A percentile compares a stretch with the other conserved stretches of the same genome.
Conservation (phyloP, 2,888 invertebrate genomes). For the Eupithecia centaureata region DNA sequence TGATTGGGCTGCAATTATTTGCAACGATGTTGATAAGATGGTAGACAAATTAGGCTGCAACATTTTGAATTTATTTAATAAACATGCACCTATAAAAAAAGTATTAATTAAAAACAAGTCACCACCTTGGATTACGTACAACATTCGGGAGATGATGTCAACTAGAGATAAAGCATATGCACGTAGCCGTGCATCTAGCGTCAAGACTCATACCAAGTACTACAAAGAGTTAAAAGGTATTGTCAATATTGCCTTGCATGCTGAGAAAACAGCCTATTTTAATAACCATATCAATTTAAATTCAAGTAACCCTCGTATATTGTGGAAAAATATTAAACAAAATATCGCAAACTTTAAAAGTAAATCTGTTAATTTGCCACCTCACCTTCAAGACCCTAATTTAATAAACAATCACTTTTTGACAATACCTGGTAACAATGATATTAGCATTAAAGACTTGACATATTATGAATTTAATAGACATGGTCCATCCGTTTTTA, state of each 20-base stretch:
- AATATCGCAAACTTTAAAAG: slow-evolving; percentile 14
- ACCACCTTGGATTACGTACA: slow-evolving; percentile 7
- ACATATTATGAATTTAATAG: slow-evolving; percentile 12
- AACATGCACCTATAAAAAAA: slow-evolving; percentile 6
- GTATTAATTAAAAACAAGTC: not conserved
- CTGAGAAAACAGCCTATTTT: slow-evolving; percentile 4
- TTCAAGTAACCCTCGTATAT: not conserved
- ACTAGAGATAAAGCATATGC: slow-evolving; percentile 14
- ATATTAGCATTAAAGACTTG: not conserved
- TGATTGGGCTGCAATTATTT: not conserved
- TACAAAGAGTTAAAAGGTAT: slow-evolving; percentile 14
- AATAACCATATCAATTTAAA: slow-evolving; percentile 4
- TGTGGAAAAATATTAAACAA: slow-evolving; percentile 17
- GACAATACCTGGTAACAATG: not conserved
- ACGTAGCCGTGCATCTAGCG: not conserved
- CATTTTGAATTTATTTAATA: slow-evolving; percentile 1
- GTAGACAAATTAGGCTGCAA: not conserved
- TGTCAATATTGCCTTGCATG: not conserved
- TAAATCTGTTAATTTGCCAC: not conserved
- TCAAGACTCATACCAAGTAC: slow-evolving; percentile 8
- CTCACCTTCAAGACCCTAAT: slow-evolving; percentile 11
- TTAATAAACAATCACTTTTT: slow-evolving; percentile 19
- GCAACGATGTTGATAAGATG: slow-evolving; percentile 5
- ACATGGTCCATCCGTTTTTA: not conserved
- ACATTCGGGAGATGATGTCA: slow-evolving; percentile 15